Conservation (phyloP, 2,797 vertebrate species). For the Periparus ater region DNA sequence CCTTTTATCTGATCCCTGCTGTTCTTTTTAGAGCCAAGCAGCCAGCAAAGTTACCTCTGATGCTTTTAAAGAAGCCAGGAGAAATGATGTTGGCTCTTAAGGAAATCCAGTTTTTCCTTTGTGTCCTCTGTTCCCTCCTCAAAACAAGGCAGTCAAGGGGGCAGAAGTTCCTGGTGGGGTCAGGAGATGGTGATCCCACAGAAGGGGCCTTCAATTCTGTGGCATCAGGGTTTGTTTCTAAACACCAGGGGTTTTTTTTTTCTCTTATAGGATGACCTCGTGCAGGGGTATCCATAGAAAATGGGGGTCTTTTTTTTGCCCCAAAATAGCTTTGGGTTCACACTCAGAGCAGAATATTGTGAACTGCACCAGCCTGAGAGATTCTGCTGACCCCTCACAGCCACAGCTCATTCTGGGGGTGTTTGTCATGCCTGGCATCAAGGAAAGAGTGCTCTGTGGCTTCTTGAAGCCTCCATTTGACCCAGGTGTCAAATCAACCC, state of each 20-base stretch:
- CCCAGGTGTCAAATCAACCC: not conserved
- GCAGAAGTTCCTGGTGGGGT: not conserved
- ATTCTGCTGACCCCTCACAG: not conserved
- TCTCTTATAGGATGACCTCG: not conserved
- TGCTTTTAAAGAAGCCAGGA: not conserved
- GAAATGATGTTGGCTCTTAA: not conserved
- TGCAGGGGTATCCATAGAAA: not conserved
- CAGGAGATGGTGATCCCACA: not conserved
- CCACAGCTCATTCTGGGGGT: not conserved
- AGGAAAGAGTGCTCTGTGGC: not conserved
- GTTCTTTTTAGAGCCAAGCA: slow-evolving; percentile 12
- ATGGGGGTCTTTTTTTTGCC: not conserved
- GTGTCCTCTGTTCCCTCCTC: not conserved
- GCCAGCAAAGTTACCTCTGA: not conserved
- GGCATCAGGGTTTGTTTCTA: not conserved
- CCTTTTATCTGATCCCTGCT: slow-evolving; percentile 18
- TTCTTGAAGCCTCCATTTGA: not conserved
- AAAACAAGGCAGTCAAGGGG: not conserved
- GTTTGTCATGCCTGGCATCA: not conserved
- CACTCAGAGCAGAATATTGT: not conserved
- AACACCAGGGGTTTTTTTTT: not conserved
- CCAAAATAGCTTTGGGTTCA: not conserved
- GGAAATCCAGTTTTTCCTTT: not conserved
- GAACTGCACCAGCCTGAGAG: not conserved
- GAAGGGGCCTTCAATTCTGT: not conserved